Conservation (phyloP, 2,797 vertebrate genomes). For the Xerus rutilus region DNA sequence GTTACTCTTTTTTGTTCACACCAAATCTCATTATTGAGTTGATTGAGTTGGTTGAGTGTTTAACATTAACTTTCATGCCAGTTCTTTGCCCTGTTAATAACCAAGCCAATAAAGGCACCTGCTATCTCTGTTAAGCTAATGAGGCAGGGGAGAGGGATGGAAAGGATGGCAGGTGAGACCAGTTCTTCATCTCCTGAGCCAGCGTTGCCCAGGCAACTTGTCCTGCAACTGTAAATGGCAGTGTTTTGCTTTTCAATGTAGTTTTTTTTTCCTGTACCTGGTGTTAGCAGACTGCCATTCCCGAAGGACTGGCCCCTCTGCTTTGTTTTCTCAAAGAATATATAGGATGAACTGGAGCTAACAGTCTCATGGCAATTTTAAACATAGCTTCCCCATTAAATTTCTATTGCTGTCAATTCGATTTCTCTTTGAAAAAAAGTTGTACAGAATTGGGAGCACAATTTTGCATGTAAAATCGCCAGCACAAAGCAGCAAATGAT, state of each 20-base stretch:
- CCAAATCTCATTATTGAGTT: constrained; percentile 47
- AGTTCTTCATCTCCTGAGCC: not conserved
- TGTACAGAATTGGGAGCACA: not conserved
- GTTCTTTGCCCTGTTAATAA: constrained; percentile 26
- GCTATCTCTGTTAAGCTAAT: constrained; percentile 63
- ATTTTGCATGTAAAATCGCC: constrained; percentile 23
- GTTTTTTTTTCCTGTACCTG: not conserved
- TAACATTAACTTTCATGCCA: constrained; percentile 53
- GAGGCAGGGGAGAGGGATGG: not conserved
- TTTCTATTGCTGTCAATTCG: constrained; percentile 52
- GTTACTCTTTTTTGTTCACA: not conserved
- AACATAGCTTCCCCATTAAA: not conserved
- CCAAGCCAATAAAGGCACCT: constrained; percentile 35
- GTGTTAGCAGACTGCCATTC: not conserved
- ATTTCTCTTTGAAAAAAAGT: constrained; percentile 24
- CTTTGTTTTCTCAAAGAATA: constrained; percentile 52
- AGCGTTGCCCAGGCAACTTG: constrained; percentile 54
- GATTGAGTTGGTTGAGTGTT: not conserved
- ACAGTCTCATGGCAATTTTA: not conserved
- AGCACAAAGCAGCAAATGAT: not conserved
- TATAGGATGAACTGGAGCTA: constrained; percentile 50
- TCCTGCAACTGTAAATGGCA: constrained; percentile 1
- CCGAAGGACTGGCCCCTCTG: not conserved
- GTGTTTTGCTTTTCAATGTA: constrained; percentile 20
- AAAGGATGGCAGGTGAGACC: constrained; percentile 39